Base-by-base conservation (phyloP, 2,113 vertebrate genomes). In the Petromus typicus region DNA sequence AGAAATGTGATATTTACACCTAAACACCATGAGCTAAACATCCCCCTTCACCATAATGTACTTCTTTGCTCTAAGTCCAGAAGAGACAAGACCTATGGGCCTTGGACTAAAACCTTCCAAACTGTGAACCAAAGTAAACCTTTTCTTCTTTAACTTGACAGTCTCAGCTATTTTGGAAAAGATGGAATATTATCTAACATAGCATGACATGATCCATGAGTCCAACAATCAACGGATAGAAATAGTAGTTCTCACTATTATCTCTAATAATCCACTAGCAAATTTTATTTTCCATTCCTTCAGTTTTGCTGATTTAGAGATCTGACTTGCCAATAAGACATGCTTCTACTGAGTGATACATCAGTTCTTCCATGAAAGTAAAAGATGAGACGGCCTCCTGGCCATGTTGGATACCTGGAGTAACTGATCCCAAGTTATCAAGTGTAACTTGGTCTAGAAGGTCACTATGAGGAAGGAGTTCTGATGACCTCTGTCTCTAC, bases 381-480 rank as follows among this genome's bases (percentile, higher is more conserved):
- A 37, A 90, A 86, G 16, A 2, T 57, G 11, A 73, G 10, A 91
- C 40, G 20, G 30, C n/a, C 40, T 81, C 14, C 12, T 37, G 80
- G 54, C 30, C 11, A 89, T 32, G n/a, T 88, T 40, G 73, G 10
- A 25, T 89, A 67, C 16, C 40, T 85, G 18, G 54, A 51, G 34
- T 80, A 54, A 84, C 25, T 69, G 34, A 67, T 45, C 56, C 34
- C 73, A 37, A 9, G 18, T 85, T 63, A 69, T 34, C 75, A 76
- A 86, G 90, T 48, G 25, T 78, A 91, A 92, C n/a, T 22, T 83
- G 32, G 32, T 82, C 91, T 84, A 30, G 61, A 84, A 54, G 45
- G 64, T 56, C 18, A 81, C 73, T 57, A 40, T 34, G 4, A 32
- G 16, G 76, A 34, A 90, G 37, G 18, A 45, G 7, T n/a, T 63